Percentiles rank a stretch among this genome's conserved stretches.
These are phyloP conservation scores for Peucedramus taeniatus DNA, from an alignment of 2,113 vertebrate species.

Conservation along the genomic window DNA sequence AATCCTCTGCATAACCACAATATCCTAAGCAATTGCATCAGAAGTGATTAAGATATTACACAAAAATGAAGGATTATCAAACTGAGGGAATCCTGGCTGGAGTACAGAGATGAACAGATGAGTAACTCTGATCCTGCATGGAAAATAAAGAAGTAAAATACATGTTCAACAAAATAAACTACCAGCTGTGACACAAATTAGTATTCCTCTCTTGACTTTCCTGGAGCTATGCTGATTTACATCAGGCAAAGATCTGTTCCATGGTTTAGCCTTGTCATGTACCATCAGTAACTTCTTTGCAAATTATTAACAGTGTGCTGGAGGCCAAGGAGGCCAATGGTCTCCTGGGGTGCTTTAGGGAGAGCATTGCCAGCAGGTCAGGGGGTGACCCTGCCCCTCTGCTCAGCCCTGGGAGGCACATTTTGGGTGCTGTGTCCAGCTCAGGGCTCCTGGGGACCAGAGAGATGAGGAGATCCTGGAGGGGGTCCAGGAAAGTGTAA, in stretches of 20 bases:
- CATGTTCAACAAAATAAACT: not conserved
- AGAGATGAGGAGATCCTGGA: not conserved
- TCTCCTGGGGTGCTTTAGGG: not conserved
- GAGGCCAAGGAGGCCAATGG: not conserved
- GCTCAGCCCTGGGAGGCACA: not conserved
- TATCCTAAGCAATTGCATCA: not conserved
- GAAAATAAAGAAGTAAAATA: not conserved
- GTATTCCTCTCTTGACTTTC: not conserved
- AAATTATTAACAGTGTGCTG: not conserved
- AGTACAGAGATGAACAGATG: not conserved
- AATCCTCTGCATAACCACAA: not conserved
- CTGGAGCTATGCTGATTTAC: not conserved
- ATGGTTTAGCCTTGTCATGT: not conserved
- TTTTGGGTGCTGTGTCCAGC: not conserved
- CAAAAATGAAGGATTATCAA: conserved; percentile 6
- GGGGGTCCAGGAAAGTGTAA: rapidly evolving
- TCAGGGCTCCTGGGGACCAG: rapidly evolving
- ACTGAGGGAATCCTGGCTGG: not conserved
- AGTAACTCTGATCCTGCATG: not conserved
- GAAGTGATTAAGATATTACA: not conserved
- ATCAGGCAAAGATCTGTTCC: not conserved
- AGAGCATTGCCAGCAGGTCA: not conserved
- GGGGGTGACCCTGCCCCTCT: not conserved
- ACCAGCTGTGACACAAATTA: not conserved
- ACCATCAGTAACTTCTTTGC: not conserved